These are phyloP conservation scores for Chaetoderma sp. DNA, from an alignment of 2,888 invertebrate species.

Conservation along the genomic window DNA sequence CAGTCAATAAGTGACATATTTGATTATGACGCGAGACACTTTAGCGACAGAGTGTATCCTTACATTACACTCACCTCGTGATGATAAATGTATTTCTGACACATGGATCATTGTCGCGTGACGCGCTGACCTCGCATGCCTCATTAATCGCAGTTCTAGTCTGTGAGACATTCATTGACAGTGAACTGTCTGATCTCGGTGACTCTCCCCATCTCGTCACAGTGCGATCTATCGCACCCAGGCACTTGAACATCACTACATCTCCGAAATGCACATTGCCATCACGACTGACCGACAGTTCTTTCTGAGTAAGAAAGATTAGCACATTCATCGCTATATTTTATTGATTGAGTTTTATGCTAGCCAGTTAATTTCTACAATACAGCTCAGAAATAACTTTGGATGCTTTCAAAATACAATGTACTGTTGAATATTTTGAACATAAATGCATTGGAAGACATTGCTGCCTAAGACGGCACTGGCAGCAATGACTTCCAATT, in stretches of 20 bases:
- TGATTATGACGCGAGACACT: no score
- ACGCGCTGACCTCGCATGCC: slow-evolving; percentile 44
- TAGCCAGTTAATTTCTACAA: no score
- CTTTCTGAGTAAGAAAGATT: slow-evolving; percentile 38
- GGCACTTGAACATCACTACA: slow-evolving; percentile 55
- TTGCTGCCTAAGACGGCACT: no score
- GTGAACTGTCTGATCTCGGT: slow-evolving; percentile 49
- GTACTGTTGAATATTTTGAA: no score
- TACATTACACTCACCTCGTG: slow-evolving; percentile 47
- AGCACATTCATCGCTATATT: neutral
- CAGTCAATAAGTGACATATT: neutral
- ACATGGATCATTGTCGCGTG: slow-evolving; percentile 39
- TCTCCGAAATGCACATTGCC: slow-evolving; percentile 65
- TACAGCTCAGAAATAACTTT: no score
- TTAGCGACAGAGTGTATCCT: no score
- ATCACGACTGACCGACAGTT: slow-evolving; percentile 60
- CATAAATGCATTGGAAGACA: no score
- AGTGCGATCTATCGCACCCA: slow-evolving; percentile 47
- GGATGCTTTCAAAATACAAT: no score
- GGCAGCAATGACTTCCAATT: no score
- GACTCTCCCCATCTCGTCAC: slow-evolving; percentile 47
- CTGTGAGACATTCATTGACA: slow-evolving; percentile 50
- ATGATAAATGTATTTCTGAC: slow-evolving; percentile 55
- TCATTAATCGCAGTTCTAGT: slow-evolving; percentile 39
- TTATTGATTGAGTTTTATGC: no score